These are phyloP conservation scores for Peromyscus eremicus DNA, from an alignment of 2,797 vertebrate species.

Conservation along the genomic window DNA sequence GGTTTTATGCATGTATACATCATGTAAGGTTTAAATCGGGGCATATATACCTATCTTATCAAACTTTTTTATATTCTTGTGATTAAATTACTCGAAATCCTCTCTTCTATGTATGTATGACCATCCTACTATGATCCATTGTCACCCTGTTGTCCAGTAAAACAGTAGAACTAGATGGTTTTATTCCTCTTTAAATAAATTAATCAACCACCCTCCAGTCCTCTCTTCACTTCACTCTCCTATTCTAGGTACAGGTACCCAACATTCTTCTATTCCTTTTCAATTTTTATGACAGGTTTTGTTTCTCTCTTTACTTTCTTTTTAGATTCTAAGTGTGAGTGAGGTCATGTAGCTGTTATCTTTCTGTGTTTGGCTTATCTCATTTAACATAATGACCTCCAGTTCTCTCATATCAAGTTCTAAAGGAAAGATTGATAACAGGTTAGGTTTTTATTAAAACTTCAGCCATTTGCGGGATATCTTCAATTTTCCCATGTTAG, in stretches of 20 bases:
- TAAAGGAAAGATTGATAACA: neutral
- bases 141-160: neutral
- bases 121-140: neutral
- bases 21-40: neutral
- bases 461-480: neutral
- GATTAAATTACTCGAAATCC: neutral
- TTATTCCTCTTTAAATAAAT: neutral
- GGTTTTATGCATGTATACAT: neutral
- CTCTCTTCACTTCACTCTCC: neutral
- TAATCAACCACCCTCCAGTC: neutral
- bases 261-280: neutral
- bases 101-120: neutral
- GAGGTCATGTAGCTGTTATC: neutral
- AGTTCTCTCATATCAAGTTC: neutral
- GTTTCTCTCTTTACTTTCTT: neutral
- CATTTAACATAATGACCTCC: neutral
- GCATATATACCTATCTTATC: neutral
- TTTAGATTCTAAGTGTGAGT: neutral
- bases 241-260: neutral
- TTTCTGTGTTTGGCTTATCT: neutral
- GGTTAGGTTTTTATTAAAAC: neutral
- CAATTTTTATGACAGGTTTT: neutral
- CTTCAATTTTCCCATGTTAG: neutral
- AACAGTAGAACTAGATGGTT: neutral
- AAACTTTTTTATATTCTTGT: neutral